Conservation (phyloP, 1,140 invertebrate species). For the Holcopasites calliopsidis region DNA sequence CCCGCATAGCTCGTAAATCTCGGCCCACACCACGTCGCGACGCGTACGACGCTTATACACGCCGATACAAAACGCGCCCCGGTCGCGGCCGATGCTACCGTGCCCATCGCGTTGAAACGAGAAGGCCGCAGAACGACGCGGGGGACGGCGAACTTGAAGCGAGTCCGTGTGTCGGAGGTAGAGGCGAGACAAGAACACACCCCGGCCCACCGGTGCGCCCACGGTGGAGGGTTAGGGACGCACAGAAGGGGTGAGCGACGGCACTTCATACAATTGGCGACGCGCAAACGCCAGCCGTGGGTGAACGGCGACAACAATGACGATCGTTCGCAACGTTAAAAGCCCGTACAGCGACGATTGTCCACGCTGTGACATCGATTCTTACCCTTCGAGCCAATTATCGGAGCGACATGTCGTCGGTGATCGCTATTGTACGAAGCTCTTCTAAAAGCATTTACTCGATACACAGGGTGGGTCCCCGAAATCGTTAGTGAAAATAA, state of each 20-base stretch:
- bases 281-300: conserved; percentile 1
- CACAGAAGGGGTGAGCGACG: not conserved
- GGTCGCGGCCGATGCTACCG: conserved; percentile 54
- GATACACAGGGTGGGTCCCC: not conserved
- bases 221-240: not conserved
- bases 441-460: not conserved
- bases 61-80: conserved; percentile 62
- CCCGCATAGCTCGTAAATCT: conserved; percentile 71
- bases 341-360: conserved; percentile 34
- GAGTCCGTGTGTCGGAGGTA: not conserved
- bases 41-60: conserved; percentile 57
- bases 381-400: conserved; percentile 38
- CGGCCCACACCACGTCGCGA: conserved; percentile 32
- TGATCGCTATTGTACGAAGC: conserved; percentile 17
- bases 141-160: conserved; percentile 21
- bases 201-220: not conserved
- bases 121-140: not conserved
- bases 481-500: no score
- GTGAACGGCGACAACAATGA: conserved; percentile 45
- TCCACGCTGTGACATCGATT: conserved; percentile 41
- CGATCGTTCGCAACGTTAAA: conserved; percentile 41
- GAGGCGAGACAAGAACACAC: not conserved
- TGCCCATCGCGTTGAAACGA: conserved; percentile 49
- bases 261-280: conserved; percentile 30
- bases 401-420: conserved; percentile 10